Conservation (phyloP, 2,113 vertebrate species). For the Petaurus breviceps region DNA sequence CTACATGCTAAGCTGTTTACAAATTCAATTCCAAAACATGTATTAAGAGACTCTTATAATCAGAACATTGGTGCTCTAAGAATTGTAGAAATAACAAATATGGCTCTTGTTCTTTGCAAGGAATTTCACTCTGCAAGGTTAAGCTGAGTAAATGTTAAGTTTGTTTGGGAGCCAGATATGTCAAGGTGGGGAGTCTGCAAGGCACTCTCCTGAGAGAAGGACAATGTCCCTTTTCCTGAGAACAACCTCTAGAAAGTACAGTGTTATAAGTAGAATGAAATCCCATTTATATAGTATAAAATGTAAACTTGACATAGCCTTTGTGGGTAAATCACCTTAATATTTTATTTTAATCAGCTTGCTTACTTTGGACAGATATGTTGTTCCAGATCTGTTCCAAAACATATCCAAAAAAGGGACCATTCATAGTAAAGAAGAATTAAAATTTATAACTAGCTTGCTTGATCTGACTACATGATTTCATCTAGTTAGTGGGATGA, state of each 20-base stretch:
- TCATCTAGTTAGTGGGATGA: not conserved
- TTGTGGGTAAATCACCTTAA: constrained; percentile 48
- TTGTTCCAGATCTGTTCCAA: not conserved
- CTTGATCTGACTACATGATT: not conserved
- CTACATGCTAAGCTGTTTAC: not conserved
- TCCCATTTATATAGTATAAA: constrained; percentile 23
- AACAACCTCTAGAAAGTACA: not conserved
- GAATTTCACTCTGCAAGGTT: constrained; percentile 13
- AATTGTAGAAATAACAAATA: constrained; percentile 1
- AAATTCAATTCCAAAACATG: not conserved
- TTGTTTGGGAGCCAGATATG: not conserved
- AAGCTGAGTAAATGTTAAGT: not conserved
- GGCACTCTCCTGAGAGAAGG: not conserved
- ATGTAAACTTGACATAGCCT: constrained; percentile 23
- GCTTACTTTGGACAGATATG: constrained; percentile 21
- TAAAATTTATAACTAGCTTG: not conserved
- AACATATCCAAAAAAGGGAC: constrained; percentile 13
- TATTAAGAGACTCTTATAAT: not conserved
- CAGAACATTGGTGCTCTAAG: not conserved
- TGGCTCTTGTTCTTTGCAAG: not conserved
- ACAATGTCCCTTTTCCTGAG: constrained; percentile 4
- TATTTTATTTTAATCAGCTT: constrained; percentile 20
- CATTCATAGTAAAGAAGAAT: not conserved
- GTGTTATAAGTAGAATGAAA: constrained; percentile 30
- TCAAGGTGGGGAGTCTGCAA: not conserved